Evolutionary conservation across 1,140 invertebrate species (phyloP).

Genomic region (Melipona quadrifasciata): DNA sequence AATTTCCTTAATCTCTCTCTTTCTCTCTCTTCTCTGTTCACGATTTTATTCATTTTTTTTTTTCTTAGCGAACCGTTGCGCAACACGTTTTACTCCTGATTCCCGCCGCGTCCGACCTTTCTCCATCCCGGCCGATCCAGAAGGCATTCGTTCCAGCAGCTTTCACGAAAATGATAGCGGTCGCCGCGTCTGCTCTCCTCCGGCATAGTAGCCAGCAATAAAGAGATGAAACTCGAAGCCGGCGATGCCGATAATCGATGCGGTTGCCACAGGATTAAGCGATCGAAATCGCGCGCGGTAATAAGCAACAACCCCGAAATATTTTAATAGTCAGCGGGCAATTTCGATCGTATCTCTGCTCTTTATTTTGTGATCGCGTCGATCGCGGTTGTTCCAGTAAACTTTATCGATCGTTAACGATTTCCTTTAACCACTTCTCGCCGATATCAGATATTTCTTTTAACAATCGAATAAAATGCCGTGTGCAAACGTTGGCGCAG

Average conservation of each 20-base stretch:
- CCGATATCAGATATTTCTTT: neutral
- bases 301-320: slow-evolving; percentile 15
- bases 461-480: neutral
- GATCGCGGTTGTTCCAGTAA: neutral
- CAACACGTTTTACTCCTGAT: neutral
- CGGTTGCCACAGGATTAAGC: slow-evolving; percentile 34
- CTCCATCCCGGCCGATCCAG: neutral
- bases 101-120: neutral
- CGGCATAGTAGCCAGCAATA: slow-evolving; percentile 21
- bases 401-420: neutral
- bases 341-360: slow-evolving; percentile 12
- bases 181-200: slow-evolving; percentile 10
- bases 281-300: slow-evolving; percentile 55
- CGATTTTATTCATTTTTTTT: neutral
- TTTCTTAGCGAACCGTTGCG: neutral
- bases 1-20: neutral
- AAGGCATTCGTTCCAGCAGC: slow-evolving; percentile 52
- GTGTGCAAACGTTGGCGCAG: too few species aligned
- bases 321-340: slow-evolving; percentile 9
- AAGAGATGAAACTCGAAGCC: slow-evolving; percentile 33
- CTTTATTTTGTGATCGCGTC: neutral
- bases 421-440: neutral
- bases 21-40: neutral
- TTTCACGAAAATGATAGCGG: slow-evolving; percentile 65
- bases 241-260: slow-evolving; percentile 38